phyloP scores from a whole-genome alignment of 2,797 vertebrate species.

The Sardinella longiceps region DNA sequence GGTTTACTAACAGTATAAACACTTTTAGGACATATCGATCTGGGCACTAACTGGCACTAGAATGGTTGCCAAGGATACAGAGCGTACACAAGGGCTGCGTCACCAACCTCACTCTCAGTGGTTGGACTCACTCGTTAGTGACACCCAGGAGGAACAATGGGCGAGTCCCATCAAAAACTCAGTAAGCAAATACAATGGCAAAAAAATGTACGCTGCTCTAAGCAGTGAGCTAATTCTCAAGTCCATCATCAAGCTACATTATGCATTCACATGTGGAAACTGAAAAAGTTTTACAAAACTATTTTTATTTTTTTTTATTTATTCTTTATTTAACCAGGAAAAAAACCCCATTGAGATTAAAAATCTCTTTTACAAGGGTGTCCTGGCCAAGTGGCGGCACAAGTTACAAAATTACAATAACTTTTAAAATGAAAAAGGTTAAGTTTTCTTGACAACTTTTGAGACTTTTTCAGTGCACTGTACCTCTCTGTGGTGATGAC shows the following conservation, averaged over 20 bases:
- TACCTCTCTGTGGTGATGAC: conserved; percentile 83
- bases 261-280: neutral
- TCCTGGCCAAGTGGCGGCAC: too few relatives aligned
- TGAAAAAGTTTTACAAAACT: too few relatives aligned
- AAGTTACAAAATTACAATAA: too few relatives aligned
- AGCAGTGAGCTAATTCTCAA: conserved; percentile 28
- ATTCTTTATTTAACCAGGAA: too few relatives aligned
- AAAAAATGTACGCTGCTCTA: neutral
- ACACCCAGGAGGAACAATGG: neutral
- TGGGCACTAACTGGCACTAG: neutral
- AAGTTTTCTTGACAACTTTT: neutral
- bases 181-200: conserved; percentile 10
- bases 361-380: too few relatives aligned
- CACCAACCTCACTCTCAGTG: neutral
- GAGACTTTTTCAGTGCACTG: neutral
- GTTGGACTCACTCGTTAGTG: neutral
- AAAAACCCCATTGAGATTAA: too few relatives aligned
- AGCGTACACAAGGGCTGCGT: neutral
- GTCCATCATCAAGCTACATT: neutral
- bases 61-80: neutral
- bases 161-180: neutral
- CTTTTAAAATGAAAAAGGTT: neutral
- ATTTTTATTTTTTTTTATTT: too few relatives aligned
- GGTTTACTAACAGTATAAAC: neutral
- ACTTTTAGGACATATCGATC: neutral